Base-by-base conservation (phyloP, 1,140 invertebrate species). In the Euura saliciscinereae region DNA sequence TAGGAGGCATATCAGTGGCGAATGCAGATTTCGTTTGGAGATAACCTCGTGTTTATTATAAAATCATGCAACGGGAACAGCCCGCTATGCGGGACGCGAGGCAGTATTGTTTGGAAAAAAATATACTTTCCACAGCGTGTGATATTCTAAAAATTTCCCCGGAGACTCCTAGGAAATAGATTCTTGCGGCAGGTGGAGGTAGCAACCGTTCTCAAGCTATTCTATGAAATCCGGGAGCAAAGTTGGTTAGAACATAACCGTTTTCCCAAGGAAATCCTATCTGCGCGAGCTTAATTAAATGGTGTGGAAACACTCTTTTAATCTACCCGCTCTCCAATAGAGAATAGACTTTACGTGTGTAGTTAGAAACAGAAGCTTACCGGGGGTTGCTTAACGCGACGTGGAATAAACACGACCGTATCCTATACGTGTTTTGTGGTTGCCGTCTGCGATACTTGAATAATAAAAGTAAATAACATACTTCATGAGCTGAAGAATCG, bases 361-460 rank as follows among this genome's bases (percentile, higher is more conserved):
- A 59, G 51, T 59, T 59, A 59, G 51, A n/a, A 59, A 59, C 51
- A 59, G 51, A 59, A 59, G 51, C 51, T 59, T 59, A 59, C 51
- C 8, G 51, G 28, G 28, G 8, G 5, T 59, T 59, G 13, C 51
- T 8, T 59, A 59, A 59, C 51, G 51, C 13, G 8, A 59, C 51
- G 51, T 6, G 51, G 51, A 59, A 59, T 59, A 59, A 59, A 59
- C 51, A n/a, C 51, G 13, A 59, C 13, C 51, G 51, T 59, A 59
- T 59, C 13, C 51, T 28, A 28, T 28, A 28, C 28, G 28, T 28
- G 28, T 28, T 28, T 28, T 28, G 28, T 28, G 28, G 28, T 28
- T 28, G 28, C 28, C 28, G 28, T 28, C 28, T 28, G 28, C 28
- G 28, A 28, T 28, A 28, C 28, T 28, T 28, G 28, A 28, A 28